phyloP scores from a whole-genome alignment of 2,888 invertebrate genomes.

The Strigamia maritima region DNA sequence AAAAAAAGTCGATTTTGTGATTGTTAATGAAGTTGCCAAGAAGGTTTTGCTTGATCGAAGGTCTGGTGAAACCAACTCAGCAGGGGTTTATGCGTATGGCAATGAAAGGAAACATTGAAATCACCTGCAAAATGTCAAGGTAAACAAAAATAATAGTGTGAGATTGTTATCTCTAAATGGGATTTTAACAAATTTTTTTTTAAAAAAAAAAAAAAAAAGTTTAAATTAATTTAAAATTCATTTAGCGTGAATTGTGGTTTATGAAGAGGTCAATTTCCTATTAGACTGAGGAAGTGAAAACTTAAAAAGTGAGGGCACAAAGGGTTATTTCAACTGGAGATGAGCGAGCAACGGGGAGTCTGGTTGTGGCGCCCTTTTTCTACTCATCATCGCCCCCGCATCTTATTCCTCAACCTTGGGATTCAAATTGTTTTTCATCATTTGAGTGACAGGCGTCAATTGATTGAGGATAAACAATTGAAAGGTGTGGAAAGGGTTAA shows the following conservation, averaged over 20 bases:
- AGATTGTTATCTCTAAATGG: not conserved
- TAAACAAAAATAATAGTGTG: not conserved
- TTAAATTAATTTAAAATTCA: too few species aligned
- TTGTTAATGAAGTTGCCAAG: not conserved
- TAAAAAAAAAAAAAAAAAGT: too few species aligned
- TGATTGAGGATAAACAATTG: not conserved
- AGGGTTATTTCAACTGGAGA: slow-evolving; percentile 5
- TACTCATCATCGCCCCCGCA: not conserved
- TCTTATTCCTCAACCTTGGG: not conserved
- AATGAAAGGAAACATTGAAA: not conserved
- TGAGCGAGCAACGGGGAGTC: not conserved
- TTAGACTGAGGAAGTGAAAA: not conserved
- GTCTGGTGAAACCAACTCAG: not conserved
- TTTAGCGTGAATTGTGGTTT: not conserved
- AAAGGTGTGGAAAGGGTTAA: not conserved
- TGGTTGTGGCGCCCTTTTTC: not conserved
- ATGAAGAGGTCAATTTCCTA: not conserved
- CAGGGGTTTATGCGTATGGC: not conserved
- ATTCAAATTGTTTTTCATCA: not conserved
- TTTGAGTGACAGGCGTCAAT: not conserved
- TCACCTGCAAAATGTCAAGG: not conserved
- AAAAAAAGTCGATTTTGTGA: not conserved
- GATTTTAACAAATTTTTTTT: too few species aligned
- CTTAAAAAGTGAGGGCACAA: not conserved
- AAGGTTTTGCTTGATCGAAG: not conserved